Evolutionary conservation across 2,797 vertebrate species (phyloP).

Genomic region (Anguilla anguilla): DNA sequence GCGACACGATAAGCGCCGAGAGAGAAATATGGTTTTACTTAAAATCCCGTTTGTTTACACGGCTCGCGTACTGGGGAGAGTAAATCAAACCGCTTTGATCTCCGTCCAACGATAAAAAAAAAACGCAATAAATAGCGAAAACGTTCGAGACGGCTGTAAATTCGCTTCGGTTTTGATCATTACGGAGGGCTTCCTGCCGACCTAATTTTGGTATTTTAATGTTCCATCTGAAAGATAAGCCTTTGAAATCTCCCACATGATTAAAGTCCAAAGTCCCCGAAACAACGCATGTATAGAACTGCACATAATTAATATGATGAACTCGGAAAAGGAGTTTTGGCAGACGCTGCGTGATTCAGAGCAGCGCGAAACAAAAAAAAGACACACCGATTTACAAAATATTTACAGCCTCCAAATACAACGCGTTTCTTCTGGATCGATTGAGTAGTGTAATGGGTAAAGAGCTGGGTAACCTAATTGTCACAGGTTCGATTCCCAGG

Average conservation of each 20-base stretch:
- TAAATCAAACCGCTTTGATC: background rate
- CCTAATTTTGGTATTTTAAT: background rate
- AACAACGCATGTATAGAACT: background rate
- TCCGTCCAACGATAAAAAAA: background rate
- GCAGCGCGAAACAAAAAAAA: background rate
- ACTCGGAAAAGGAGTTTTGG: background rate
- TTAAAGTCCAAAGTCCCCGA: background rate
- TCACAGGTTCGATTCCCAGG: no score
- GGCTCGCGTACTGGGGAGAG: background rate
- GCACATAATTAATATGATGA: background rate
- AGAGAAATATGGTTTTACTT: background rate
- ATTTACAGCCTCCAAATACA: background rate
- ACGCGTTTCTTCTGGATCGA: background rate
- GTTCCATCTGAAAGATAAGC: background rate
- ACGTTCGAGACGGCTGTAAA: background rate
- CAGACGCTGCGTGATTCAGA: background rate
- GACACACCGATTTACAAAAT: background rate
- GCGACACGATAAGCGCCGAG: background rate
- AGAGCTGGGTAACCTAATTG: no score
- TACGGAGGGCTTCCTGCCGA: background rate
- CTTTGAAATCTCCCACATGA: background rate
- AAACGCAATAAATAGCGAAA: background rate
- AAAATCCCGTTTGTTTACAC: background rate
- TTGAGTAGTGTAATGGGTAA: no score
- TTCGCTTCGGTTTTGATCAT: background rate